Base-by-base conservation (phyloP, 2,888 invertebrate genomes). In the Agrochola circellaris region DNA sequence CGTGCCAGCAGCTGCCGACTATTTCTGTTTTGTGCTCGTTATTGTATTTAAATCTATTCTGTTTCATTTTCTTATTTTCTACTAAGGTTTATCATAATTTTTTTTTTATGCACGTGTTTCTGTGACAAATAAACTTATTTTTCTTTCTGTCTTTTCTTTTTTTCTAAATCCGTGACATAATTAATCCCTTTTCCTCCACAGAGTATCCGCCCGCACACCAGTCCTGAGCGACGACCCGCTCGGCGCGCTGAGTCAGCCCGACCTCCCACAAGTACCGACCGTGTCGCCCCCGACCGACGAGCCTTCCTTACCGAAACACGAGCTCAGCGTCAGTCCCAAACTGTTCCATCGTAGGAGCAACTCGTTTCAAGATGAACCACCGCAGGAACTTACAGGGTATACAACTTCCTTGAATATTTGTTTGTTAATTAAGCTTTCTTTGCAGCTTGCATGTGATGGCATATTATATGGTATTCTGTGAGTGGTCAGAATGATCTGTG, bases 181-280 rank as follows among this genome's bases (percentile, higher is more conserved):
- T 23, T 13, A 48, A 45, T 30, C 17, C n/a, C 17, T 1, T 45
- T 64, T 7, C 6, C 48, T 17, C 82, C 77, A 0, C 91, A 98
- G 98, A 90, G 95, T 97, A 68, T 98, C 98, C 0, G 98, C 98
- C 56, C 97, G 99, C 76, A 99, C 99, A 5, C 98, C 99, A 0
- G 99, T 99, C 0, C 98, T 99, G 0, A 98, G 98, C 91, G 99
- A 99, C 94, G 99, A 99, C 95, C 99, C 99, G 0, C 96, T 99
- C 38, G 99, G 99, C 11, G 99, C 99, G 8, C 96, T 99, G 3
- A 94, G 97, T 76, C 96, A 95, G 70, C 73, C 85, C 0, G 78
- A 64, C 0, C 30, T 20, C 70, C 15, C 73, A 0, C 61, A 89
- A 1, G 11, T 1, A 17, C 75, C 90, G 15, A 85, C 90, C 45